Percentiles rank a stretch among this genome's conserved stretches.
These are phyloP conservation scores for Thaumetopoea pityocampa DNA, from an alignment of 1,140 invertebrate genomes.

Conservation along the genomic window DNA sequence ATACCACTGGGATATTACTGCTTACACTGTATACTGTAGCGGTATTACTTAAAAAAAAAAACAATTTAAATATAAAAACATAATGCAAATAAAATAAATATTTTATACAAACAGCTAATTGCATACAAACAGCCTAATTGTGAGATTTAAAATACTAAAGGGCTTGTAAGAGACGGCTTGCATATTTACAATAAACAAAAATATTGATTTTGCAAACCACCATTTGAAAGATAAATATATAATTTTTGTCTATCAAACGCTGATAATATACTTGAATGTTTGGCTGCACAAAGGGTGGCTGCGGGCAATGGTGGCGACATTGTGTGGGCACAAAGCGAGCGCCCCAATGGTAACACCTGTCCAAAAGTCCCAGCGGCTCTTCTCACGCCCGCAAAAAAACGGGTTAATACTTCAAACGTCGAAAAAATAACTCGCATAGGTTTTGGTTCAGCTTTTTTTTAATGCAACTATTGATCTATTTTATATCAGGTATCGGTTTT, in stretches of 20 bases:
- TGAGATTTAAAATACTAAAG: no score
- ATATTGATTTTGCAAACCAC: background rate
- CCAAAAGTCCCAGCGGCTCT: slow-evolving; percentile 2
- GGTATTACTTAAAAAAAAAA: no score
- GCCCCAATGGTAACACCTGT: slow-evolving; percentile 4
- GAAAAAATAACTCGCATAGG: slow-evolving; percentile 6
- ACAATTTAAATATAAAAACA: no score
- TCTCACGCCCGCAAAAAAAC: slow-evolving; percentile 11
- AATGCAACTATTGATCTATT: background rate
- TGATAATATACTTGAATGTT: background rate
- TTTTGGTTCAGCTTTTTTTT: slow-evolving; percentile 5
- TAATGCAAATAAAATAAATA: no score
- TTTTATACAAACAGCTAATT: no score
- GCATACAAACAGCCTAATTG: no score
- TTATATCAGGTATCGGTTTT: slow-evolving; percentile 1
- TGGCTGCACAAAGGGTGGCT: background rate
- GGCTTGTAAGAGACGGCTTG: no score
- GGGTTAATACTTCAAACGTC: slow-evolving; percentile 7
- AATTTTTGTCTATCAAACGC: background rate
- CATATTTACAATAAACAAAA: background rate
- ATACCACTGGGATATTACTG: no score
- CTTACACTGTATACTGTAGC: no score
- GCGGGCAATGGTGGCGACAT: no score
- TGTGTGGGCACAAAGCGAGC: no score
- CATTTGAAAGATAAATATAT: background rate